A percentile compares a stretch with the other conserved stretches of the same genome.
phyloP scores from a whole-genome alignment of 2,113 vertebrate genomes.

The Noctilio leporinus region DNA sequence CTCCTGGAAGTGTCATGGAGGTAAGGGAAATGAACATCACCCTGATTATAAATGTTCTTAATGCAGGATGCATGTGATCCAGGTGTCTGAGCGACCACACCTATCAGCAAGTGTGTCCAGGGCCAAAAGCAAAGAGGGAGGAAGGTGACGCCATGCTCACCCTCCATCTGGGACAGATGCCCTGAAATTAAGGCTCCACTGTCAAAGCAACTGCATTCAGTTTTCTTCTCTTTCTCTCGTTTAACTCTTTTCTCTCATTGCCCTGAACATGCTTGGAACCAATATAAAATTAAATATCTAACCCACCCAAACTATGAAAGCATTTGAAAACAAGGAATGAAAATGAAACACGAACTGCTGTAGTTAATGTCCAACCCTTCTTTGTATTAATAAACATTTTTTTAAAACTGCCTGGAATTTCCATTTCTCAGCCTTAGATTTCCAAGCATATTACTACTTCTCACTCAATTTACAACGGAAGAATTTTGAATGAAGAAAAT shows the following conservation, averaged over 20 bases:
- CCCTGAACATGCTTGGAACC: neutral
- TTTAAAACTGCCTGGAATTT: neutral
- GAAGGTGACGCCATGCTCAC: neutral
- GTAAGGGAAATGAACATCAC: neutral
- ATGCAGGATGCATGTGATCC: fast-evolving
- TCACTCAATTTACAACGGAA: neutral
- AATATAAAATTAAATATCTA: neutral
- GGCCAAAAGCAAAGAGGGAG: neutral
- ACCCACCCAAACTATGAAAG: neutral
- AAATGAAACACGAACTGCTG: neutral
- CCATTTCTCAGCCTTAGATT: neutral
- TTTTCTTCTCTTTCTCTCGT: neutral
- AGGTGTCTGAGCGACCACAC: fast-evolving
- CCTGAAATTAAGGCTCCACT: neutral
- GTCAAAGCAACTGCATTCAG: neutral
- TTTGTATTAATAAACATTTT: neutral
- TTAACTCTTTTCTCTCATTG: neutral
- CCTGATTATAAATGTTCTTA: neutral
- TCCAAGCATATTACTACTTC: neutral
- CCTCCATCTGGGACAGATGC: neutral
- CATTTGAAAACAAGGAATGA: neutral
- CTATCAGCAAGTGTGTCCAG: fast-evolving
- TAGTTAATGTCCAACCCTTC: neutral
- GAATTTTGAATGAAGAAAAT: neutral
- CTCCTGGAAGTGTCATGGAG: neutral